These are phyloP conservation scores for Amphiprion clarkii DNA, from an alignment of 2,797 vertebrate genomes.

Conservation along the genomic window DNA sequence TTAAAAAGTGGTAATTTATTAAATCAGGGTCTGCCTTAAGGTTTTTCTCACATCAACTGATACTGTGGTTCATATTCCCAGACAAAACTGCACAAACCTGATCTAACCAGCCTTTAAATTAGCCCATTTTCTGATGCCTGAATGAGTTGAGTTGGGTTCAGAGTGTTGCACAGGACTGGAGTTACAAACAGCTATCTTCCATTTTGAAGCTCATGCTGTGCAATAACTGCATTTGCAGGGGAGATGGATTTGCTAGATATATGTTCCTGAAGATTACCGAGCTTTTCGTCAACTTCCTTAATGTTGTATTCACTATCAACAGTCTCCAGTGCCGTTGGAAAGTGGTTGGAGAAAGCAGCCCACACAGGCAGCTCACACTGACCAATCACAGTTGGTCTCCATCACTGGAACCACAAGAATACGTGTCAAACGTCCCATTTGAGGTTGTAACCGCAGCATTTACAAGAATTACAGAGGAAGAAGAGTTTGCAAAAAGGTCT, in stretches of 20 bases:
- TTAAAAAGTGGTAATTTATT: neutral
- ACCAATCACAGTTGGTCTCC: slow-evolving; percentile 8
- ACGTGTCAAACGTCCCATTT: too few relatives aligned
- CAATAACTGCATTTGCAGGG: slow-evolving; percentile 17
- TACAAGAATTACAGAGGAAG: neutral
- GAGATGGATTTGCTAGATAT: slow-evolving; percentile 19
- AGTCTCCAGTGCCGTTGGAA: slow-evolving; percentile 2
- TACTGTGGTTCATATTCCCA: neutral
- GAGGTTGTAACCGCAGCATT: too few relatives aligned
- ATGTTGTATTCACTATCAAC: slow-evolving; percentile 49
- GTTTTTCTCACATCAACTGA: neutral
- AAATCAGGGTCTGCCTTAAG: neutral
- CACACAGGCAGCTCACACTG: slow-evolving; percentile 43
- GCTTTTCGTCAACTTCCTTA: slow-evolving; percentile 42
- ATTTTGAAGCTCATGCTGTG: neutral
- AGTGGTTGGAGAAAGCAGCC: slow-evolving; percentile 28
- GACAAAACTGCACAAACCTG: neutral
- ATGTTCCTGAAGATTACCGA: slow-evolving; percentile 50
- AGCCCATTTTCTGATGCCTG: slow-evolving; percentile 1
- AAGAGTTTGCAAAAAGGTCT: neutral
- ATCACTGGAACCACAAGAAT: neutral
- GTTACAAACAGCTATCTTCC: neutral
- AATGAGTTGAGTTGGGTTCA: neutral
- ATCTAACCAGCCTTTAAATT: neutral
- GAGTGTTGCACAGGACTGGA: neutral